phyloP scores from a whole-genome alignment of 2,888 invertebrate genomes.

The Callosobruchus maculatus region DNA sequence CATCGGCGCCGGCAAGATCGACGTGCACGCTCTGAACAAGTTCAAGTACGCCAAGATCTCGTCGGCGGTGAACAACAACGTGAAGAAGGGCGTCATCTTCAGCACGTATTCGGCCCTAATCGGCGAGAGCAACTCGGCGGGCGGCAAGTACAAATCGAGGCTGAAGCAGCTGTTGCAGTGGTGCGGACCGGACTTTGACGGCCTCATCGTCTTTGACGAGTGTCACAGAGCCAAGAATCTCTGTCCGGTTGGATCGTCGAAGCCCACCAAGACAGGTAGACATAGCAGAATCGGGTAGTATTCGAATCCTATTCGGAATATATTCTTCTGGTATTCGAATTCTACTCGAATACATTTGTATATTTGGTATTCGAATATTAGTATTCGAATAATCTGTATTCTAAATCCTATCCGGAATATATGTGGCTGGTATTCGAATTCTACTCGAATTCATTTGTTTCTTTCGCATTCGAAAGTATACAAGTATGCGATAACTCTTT shows the following conservation, averaged over 20 bases:
- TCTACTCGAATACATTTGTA: no score
- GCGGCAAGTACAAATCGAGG: conserved; percentile 87
- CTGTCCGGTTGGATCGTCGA: conserved; percentile 92
- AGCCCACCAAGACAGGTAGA: conserved; percentile 98
- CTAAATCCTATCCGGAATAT: no score
- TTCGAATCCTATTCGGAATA: no score
- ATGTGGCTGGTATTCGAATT: no score
- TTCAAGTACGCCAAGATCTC: conserved; percentile 98
- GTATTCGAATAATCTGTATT: no score
- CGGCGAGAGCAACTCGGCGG: conserved; percentile 87
- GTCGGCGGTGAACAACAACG: conserved; percentile 83
- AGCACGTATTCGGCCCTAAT: conserved; percentile 97
- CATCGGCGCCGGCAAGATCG: conserved; percentile 88
- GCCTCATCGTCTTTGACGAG: conserved; percentile 96
- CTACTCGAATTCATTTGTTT: no score
- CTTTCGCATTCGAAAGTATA: no score
- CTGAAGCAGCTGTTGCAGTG: conserved; percentile 96
- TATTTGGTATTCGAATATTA: no score
- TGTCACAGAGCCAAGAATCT: conserved; percentile 99
- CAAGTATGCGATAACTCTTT: no score
- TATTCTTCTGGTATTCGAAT: no score
- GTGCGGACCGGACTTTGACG: conserved; percentile 97
- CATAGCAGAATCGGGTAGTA: no score
- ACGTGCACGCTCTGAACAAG: conserved; percentile 88
- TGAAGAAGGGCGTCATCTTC: conserved; percentile 72